These are phyloP conservation scores for Brachyptera putata DNA, from an alignment of 2,888 invertebrate species.

Conservation along the genomic window DNA sequence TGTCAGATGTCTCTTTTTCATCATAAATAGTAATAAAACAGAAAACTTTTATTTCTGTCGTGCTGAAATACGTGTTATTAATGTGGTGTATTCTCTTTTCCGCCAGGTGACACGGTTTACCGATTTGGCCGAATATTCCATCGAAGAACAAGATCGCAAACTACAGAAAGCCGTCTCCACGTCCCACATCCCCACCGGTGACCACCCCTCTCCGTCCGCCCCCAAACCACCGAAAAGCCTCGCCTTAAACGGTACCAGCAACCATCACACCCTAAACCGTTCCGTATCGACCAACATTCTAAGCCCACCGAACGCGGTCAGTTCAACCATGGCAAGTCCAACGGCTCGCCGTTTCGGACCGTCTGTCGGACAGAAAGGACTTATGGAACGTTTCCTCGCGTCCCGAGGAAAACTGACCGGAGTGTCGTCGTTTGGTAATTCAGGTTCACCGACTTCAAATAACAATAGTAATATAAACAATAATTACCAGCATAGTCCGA, in stretches of 20 bases:
- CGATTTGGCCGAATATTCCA: conserved; percentile 33
- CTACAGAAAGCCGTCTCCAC: conserved; percentile 31
- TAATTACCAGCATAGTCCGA: neutral
- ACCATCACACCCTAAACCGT: conserved; percentile 2
- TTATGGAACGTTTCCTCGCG: conserved; percentile 82
- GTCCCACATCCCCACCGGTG: conserved; percentile 24
- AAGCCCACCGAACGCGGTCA: neutral
- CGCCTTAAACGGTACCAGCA: conserved; percentile 25
- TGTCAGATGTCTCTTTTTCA: too few relatives aligned
- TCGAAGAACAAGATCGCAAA: conserved; percentile 31
- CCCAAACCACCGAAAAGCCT: conserved; percentile 22
- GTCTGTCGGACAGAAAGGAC: conserved; percentile 64
- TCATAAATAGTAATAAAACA: too few relatives aligned
- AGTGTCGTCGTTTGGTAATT: neutral
- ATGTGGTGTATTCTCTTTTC: too few relatives aligned
- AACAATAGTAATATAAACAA: neutral
- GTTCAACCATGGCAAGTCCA: neutral
- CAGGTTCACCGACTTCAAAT: neutral
- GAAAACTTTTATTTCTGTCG: too few relatives aligned
- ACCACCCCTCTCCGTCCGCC: neutral
- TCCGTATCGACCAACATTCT: conserved; percentile 26
- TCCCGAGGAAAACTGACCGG: conserved; percentile 60
- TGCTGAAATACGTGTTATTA: too few relatives aligned
- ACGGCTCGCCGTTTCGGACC: conserved; percentile 50
- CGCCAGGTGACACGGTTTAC: conserved; percentile 35